Evolutionary conservation across 2,113 vertebrate genomes (phyloP), one percentile per base, ranked within the genome.

Genomic region (Austrofundulus limnaeus): DNA sequence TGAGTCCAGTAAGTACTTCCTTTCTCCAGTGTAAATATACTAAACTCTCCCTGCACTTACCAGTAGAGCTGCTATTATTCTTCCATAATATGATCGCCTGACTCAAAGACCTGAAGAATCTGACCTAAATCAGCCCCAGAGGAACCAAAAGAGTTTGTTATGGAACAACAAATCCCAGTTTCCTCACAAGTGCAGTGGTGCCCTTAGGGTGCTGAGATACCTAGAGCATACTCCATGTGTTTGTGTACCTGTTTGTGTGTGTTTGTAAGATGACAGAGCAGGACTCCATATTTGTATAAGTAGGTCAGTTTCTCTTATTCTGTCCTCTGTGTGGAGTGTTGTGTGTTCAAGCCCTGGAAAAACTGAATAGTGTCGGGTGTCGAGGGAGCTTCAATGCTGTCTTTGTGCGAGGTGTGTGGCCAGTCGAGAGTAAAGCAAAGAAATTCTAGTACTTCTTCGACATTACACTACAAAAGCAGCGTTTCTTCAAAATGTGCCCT

Each of bases 1-100:
- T 38, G 96, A 97, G 88, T 92, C 96, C 74, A 93, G 96, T 98
- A 92, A 96, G 96, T 83, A 78, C 61, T 61, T 13, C 42, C 11
- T n/a, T 55, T 67, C 75, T 66, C 21, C 62, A 58, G 37, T 56
- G n/a, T 65, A 34, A 7, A 20, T 63, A 19, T 24, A 47, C 39
- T 48, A 24, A 67, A 55, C 20, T 15, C 48, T 34, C 41, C 58
- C 17, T 25, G 50, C 47, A 45, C 48, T 24, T 34, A 38, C 45
- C 46, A 48, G 17, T 4, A 54, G 25, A 70, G 56, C 69, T 58
- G 19, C 34, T 48, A 4, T 59, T 67, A 15, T 74, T 59, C 60
- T 41, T 70, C 59, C 58, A 62, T 61, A 68, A 73, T 63, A 49
- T 65, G 62, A 77, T 80, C 76, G 70, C 72, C 66, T 71, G 67